Base-by-base conservation (phyloP, 1,140 invertebrate species). In the Stegodyphus mimosarum region DNA sequence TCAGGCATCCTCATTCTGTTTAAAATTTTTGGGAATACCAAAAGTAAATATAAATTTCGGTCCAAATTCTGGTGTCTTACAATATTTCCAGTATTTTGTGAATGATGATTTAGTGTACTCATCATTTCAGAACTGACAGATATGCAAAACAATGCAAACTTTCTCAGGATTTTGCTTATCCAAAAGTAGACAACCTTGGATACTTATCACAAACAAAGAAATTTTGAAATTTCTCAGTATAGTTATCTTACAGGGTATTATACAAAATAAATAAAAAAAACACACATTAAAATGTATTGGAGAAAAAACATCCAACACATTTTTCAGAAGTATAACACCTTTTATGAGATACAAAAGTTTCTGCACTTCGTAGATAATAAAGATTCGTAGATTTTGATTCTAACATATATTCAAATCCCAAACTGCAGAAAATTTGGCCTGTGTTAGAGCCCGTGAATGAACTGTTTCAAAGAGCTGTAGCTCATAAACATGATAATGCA, bases 211-310 rank as follows among this genome's bases (percentile, higher is more conserved):
- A 2, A 79, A 79, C 18, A 9, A 70, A 69, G 50, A 69, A 79
- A 79, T 79, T 76, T 49, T 67, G 49, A 78, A 9, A 78, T 78
- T 78, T 78, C 49, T 79, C 0, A 52, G 76, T 79, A 70, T 70
- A 11, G 13, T 55, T 53, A 79, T 69, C 55, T 52, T 79, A 70
- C 49, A 79, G 69, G 66, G 64, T 69, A 53, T 79, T 53, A n/a
- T n/a, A n/a, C n/a, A n/a, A n/a, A n/a, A n/a, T n/a, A n/a, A n/a
- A 18, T 53, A 70, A 79, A 18, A 69, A 79, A 70, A 52, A 0
- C 6, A 74, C 3, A 74, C 0, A 64, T 13, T 6, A 77, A 77
- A 49, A 77, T 66, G 60, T 77, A 77, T 51, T 51, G 60, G 75
- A 77, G 48, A 4, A 77, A 77, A 52, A 55, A 55, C 53, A 55